These are phyloP conservation scores for Parapristionchus giblindavisi DNA, from an alignment of 2,888 invertebrate species.

Conservation along the genomic window DNA sequence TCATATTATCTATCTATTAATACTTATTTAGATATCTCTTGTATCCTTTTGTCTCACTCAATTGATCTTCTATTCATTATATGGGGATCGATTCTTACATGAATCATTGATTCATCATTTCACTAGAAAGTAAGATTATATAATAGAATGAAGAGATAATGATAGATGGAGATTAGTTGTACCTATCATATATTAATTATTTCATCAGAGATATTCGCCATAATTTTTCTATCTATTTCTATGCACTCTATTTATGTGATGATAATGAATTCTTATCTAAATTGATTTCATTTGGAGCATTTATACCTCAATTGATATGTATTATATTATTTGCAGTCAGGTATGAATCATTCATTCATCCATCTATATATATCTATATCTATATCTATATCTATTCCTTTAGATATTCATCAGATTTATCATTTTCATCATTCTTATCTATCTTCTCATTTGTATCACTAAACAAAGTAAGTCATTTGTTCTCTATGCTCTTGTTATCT, in stretches of 20 bases:
- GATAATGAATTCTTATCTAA: conserved; percentile 43
- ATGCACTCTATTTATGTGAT: conserved; percentile 84
- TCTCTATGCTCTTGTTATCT: neutral
- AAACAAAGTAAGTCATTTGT: conserved; percentile 77
- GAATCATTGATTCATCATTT: conserved; percentile 93
- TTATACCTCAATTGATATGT: conserved; percentile 60
- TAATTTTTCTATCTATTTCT: conserved; percentile 95
- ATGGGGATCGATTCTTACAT: conserved; percentile 86
- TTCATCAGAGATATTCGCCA: conserved; percentile 81
- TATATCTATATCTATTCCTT: too few relatives aligned
- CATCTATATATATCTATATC: conserved; percentile 43
- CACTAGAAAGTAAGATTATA: conserved; percentile 50
- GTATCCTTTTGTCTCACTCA: conserved; percentile 51
- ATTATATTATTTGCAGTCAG: conserved; percentile 57
- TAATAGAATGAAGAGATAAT: conserved; percentile 44
- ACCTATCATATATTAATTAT: neutral
- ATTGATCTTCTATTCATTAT: conserved; percentile 73
- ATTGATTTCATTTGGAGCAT: conserved; percentile 60
- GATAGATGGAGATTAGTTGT: neutral
- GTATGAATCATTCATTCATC: conserved; percentile 41
- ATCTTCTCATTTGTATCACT: conserved; percentile 88
- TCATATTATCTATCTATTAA: neutral
- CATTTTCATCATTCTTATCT: conserved; percentile 85
- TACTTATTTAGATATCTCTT: conserved; percentile 54
- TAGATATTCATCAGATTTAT: conserved; percentile 76